A percentile compares a stretch with the other conserved stretches of the same genome.
These are phyloP conservation scores for Rhyzopertha dominica DNA, from an alignment of 1,140 invertebrate genomes.

Conservation along the genomic window DNA sequence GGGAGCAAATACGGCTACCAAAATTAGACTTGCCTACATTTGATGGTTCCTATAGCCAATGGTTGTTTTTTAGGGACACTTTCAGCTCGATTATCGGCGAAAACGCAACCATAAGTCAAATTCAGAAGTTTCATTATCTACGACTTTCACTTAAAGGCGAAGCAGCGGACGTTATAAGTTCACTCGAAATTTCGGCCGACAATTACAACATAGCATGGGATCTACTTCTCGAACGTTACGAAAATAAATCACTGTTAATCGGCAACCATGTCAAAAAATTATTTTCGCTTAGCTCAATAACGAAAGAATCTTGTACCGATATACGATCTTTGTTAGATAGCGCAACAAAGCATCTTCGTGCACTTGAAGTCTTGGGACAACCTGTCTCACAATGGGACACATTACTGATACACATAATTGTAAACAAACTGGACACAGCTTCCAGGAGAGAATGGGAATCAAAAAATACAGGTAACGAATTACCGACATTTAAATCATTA, in stretches of 20 bases:
- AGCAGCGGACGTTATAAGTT: conserved; percentile 31
- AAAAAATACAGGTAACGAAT: too few relatives aligned
- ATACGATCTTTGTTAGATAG: conserved; percentile 12
- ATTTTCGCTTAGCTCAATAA: conserved; percentile 13
- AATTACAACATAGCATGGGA: conserved; percentile 39
- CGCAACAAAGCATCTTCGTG: conserved; percentile 13
- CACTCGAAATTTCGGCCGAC: conserved; percentile 24
- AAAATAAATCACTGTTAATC: conserved; percentile 32
- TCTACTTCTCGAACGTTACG: conserved; percentile 34
- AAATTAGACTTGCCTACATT: conserved; percentile 32
- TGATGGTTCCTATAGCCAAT: conserved; percentile 31
- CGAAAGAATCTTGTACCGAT: conserved; percentile 15
- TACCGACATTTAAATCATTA: too few relatives aligned
- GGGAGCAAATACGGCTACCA: conserved; percentile 22
- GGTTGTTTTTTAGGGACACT: conserved; percentile 36
- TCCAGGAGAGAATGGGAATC: too few relatives aligned
- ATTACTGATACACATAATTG: conserved; percentile 4
- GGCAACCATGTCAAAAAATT: conserved; percentile 18
- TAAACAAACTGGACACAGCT: too few relatives aligned
- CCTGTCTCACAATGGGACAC: conserved; percentile 18
- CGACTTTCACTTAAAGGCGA: conserved; percentile 30
- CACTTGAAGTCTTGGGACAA: conserved; percentile 14
- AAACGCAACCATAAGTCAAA: conserved; percentile 19
- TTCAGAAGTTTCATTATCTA: conserved; percentile 40
- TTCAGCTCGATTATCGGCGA: conserved; percentile 36